A percentile compares a stretch with the other conserved stretches of the same genome.
Conservation (phyloP, 2,888 invertebrate species). For the Parelbella ahira region DNA sequence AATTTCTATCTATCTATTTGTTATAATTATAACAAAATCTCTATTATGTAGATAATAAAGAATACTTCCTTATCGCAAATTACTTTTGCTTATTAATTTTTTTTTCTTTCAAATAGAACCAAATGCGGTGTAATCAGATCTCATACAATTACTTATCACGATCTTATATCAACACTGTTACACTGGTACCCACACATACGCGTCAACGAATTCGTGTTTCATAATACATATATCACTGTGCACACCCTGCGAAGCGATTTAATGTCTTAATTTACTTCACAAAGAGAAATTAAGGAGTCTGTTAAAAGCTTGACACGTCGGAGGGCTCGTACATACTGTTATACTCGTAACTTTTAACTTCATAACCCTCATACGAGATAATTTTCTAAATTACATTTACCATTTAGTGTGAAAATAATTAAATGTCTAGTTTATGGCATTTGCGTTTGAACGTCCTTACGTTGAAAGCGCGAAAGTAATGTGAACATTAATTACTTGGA, state of each 20-base stretch:
- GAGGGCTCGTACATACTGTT: conserved; percentile 73
- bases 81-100: no score
- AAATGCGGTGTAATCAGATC: no score
- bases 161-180: no score
- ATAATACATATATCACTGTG: conserved; percentile 27
- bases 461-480: conserved; percentile 3
- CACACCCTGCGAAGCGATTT: conserved; percentile 68
- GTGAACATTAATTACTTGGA: conserved; percentile 2
- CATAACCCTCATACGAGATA: conserved; percentile 25
- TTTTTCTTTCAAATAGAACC: no score
- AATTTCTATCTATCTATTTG: no score
- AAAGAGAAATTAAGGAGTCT: conserved; percentile 75
- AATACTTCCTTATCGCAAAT: no score
- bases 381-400: conserved; percentile 22
- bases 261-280: conserved; percentile 75
- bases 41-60: no score
- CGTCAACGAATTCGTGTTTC: conserved; percentile 25
- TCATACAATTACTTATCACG: no score
- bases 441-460: conserved; percentile 15
- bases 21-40: no score
- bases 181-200: no score
- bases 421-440: conserved; percentile 14
- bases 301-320: conserved; percentile 77
- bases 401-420: conserved; percentile 22
- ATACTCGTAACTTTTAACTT: conserved; percentile 40